Percentiles rank a stretch among this genome's conserved stretches.
These are phyloP conservation scores for Enteromius viviparus DNA, from an alignment of 2,797 vertebrate genomes.

Conservation along the genomic window DNA sequence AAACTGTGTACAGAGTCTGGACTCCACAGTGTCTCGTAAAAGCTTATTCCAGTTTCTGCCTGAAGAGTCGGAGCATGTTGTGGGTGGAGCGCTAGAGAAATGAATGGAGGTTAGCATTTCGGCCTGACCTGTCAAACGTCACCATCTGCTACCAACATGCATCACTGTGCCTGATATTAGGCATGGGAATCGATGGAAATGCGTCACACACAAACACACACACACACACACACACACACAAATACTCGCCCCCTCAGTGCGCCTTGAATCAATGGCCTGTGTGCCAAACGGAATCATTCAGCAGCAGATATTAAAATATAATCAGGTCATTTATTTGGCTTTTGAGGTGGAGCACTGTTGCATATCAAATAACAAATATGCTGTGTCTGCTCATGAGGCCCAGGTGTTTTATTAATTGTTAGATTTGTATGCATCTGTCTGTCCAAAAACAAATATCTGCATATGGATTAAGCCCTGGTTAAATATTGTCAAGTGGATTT, in stretches of 20 bases:
- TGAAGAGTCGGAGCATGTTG: constrained; percentile 12
- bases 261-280: constrained; percentile 10
- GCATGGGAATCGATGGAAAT: constrained; percentile 24
- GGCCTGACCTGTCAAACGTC: background rate
- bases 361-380: constrained; percentile 17
- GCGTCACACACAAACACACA: too few relatives aligned
- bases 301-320: constrained; percentile 26
- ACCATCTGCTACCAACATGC: constrained; percentile 12
- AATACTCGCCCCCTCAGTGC: constrained; percentile 1
- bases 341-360: constrained; percentile 21
- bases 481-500: background rate
- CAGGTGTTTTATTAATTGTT: constrained; percentile 37
- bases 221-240: background rate
- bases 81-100: constrained; percentile 18
- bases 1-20: background rate
- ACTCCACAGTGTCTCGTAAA: constrained; percentile 7
- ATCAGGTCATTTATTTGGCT: constrained; percentile 36
- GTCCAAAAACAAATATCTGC: constrained; percentile 20
- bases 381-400: background rate
- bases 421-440: constrained; percentile 10
- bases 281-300: constrained; percentile 29
- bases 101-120: background rate
- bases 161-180: constrained; percentile 30
- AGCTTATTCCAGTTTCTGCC: constrained; percentile 32
- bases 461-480: constrained; percentile 48